Conservation (phyloP, 2,888 invertebrate genomes). For the Camptogramma bilineatum region DNA sequence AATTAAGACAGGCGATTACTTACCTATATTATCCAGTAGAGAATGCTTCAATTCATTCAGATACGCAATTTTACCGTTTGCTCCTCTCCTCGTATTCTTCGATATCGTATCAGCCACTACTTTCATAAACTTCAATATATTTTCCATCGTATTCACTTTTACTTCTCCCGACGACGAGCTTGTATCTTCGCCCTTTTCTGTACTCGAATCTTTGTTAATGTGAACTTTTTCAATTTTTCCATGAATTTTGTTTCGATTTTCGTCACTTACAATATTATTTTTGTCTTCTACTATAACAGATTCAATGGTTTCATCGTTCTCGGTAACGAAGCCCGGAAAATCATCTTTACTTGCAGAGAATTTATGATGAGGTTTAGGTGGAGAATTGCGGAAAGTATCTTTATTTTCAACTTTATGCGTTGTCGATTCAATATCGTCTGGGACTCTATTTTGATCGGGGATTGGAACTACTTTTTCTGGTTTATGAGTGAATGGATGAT, state of each 20-base stretch:
- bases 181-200: conserved; percentile 29
- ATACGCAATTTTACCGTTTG: conserved; percentile 85
- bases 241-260: conserved; percentile 18
- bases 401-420: not conserved
- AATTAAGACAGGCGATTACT: conserved; percentile 48
- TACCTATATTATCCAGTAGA: conserved; percentile 88
- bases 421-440: not conserved
- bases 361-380: conserved; percentile 3
- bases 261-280: conserved; percentile 16
- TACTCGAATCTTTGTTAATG: conserved; percentile 2
- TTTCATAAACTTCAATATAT: conserved; percentile 66
- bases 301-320: conserved; percentile 19
- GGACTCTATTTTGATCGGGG: not conserved
- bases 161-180: conserved; percentile 24
- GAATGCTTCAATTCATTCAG: conserved; percentile 85
- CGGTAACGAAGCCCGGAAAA: conserved; percentile 17
- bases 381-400: not conserved
- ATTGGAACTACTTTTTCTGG: not conserved
- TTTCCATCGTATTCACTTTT: conserved; percentile 60
- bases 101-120: conserved; percentile 73
- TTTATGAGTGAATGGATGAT: not conserved
- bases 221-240: conserved; percentile 13
- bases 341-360: conserved; percentile 5
- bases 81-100: conserved; percentile 68
- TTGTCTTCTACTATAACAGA: conserved; percentile 15